Evolutionary conservation across 2,888 invertebrate genomes (phyloP).

Genomic region (Melangyna quadrimaculata): DNA sequence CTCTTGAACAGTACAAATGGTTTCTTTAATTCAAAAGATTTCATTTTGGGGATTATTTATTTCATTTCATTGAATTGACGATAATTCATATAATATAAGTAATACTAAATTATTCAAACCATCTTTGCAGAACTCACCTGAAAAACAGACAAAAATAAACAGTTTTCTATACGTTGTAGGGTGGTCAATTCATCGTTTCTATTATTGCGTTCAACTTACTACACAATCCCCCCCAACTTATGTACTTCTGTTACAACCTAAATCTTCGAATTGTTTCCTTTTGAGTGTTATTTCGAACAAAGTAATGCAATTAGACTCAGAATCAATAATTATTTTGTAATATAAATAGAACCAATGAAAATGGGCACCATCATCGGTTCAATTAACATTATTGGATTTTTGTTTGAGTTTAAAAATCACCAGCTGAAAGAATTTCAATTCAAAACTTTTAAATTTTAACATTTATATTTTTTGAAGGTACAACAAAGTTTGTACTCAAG

Average conservation of each 20-base stretch:
- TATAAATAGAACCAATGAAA: background rate
- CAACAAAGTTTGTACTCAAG: too few species aligned
- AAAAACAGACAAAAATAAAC: background rate
- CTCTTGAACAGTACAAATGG: background rate
- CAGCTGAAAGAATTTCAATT: too few species aligned
- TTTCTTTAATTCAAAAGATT: background rate
- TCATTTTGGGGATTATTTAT: background rate
- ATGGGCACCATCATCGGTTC: background rate
- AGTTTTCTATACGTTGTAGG: background rate
- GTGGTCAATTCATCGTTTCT: background rate
- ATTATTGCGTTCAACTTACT: background rate
- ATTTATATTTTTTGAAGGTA: too few species aligned
- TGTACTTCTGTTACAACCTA: background rate
- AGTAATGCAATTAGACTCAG: conserved; percentile 27
- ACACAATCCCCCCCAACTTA: background rate
- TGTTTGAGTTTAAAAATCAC: too few species aligned
- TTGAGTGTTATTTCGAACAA: background rate
- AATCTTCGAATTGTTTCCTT: background rate
- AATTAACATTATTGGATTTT: background rate
- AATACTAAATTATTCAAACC: background rate
- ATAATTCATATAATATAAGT: background rate
- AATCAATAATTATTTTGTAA: conserved; percentile 24
- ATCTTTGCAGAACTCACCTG: background rate
- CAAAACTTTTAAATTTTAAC: too few species aligned
- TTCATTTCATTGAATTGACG: background rate